Base-by-base conservation (phyloP, 2,888 invertebrate genomes). In the Arrhopalites spinosus region DNA sequence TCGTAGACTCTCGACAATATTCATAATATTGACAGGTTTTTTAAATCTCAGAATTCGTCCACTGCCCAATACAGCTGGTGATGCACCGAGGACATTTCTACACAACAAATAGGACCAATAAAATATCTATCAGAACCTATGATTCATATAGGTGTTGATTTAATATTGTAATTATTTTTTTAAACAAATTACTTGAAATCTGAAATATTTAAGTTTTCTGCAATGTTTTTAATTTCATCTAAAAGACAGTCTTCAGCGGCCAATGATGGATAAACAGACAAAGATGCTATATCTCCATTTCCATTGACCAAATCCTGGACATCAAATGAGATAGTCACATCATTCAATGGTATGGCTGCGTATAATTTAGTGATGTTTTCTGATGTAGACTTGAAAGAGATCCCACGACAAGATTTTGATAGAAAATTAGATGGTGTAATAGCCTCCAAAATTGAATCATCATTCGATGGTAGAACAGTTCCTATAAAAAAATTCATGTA, bases 1-100 rank as follows among this genome's bases (percentile, higher is more conserved):
- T 95, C 0, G 23, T 5, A 96, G 88, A 67, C 85, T 85, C 7
- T 88, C 84, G 27, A 95, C 88, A 0, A 91, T 90, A 73, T 90
- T 87, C 1, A 87, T 85, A 43, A 94, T 84, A 5, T 89, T 86
- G 29, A 91, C 84, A 1, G 88, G 84, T 1, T 84, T 81, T 29
- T 85, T 84, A 20, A 93, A 83, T 8, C 84, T 86, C 30, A 90
- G 87, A 20, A 89, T 83, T 73, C 91, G 86, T 2, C 91, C 91
- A 81, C 88, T 86, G 3, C 92, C 92, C 82, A 84, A 85, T 15
- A 66, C 63, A 20, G 72, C 77, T 17, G 77, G 67, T n/a, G 15
- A 64, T 0, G 77, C 78, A 1, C 15, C 36, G 15, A n/a, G 30
- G 45, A 68, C 17, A n/a, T 68, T 36, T 45, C 73, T 73, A 25